Base-by-base conservation (phyloP, 2,888 invertebrate genomes). In the Eucera pruinosa region DNA sequence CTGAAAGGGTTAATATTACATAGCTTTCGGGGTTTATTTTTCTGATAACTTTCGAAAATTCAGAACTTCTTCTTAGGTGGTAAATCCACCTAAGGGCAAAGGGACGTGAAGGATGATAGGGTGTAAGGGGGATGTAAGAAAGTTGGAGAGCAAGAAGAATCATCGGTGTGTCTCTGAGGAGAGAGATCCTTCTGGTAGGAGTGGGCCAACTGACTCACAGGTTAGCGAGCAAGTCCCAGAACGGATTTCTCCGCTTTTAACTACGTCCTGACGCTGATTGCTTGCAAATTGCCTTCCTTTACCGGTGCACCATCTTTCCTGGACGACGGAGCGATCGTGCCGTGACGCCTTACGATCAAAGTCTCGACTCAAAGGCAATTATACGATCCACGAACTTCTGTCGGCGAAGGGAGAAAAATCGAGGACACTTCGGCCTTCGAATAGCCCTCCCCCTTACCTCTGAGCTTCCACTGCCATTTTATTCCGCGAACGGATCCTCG, bases 201-300 rank as follows among this genome's bases (percentile, higher is more conserved):
- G 79, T 81, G 73, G 82, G 71, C 81, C 55, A 65, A 55, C 71
- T 61, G 83, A 72, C 86, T 89, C 85, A 85, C 87, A 85, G 88
- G 88, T 89, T 89, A 87, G 86, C 89, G 83, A 61, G 47, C 67
- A 67, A 81, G 78, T 88, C 81, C 84, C 82, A 84, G 82, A 75
- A 78, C 84, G 72, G 84, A 83, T 86, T 82, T 77, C 86, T 71
- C 75, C 84, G 84, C 86, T 86, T 89, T 89, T 89, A 87, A 89
- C 86, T 85, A 82, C 81, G 84, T 81, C 85, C 61, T 74, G 81
- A 86, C 85, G 87, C 76, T 86, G 89, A 89, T 89, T 89, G 88
- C 87, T 87, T 86, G 87, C 87, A 88, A 90, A 89, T 89, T 88
- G 84, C 86, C 78, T 84, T 84, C 86, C 84, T 86, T 88, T 79